Percentiles rank a stretch among this genome's conserved stretches.
These are phyloP conservation scores for Conopomorpha cramerella DNA, from an alignment of 1,140 invertebrate species.

Conservation along the genomic window DNA sequence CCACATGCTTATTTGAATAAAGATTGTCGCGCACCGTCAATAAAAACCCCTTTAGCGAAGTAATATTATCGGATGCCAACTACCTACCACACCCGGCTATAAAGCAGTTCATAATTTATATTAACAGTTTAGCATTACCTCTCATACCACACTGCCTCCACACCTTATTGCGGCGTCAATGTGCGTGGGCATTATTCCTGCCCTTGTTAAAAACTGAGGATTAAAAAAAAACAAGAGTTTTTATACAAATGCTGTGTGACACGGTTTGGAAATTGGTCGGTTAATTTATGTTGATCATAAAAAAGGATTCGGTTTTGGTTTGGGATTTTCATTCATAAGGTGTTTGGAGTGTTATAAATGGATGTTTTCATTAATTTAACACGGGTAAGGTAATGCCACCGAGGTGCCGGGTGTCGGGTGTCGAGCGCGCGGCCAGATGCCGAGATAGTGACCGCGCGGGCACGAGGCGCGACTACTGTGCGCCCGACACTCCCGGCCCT, in stretches of 20 bases:
- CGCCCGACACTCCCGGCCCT: slow-evolving; percentile 1
- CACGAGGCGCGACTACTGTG: slow-evolving; percentile 27
- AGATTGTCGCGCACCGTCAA: too few relatives aligned
- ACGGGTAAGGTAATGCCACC: slow-evolving; percentile 25
- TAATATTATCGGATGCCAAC: too few relatives aligned
- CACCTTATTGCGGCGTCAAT: slow-evolving; percentile 56
- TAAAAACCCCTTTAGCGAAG: too few relatives aligned
- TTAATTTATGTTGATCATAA: slow-evolving; percentile 60
- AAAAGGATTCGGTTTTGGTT: slow-evolving; percentile 53
- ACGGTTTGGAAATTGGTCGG: slow-evolving; percentile 55
- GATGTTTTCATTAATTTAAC: slow-evolving; percentile 60
- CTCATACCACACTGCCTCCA: slow-evolving; percentile 34
- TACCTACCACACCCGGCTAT: slow-evolving; percentile 37
- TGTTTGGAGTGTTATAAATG: slow-evolving; percentile 47
- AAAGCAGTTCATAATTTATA: slow-evolving; percentile 61
- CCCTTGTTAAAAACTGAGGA: slow-evolving; percentile 61
- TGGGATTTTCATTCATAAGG: slow-evolving; percentile 61
- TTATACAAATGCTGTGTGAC: slow-evolving; percentile 56
- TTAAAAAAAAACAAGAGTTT: slow-evolving; percentile 63
- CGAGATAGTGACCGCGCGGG: slow-evolving; percentile 11
- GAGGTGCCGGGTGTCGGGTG: slow-evolving; percentile 32
- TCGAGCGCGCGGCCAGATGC: slow-evolving; percentile 15
- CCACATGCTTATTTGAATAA: too few relatives aligned
- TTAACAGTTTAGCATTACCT: slow-evolving; percentile 60
- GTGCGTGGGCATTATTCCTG: slow-evolving; percentile 59